Evolutionary conservation across 1,140 invertebrate species (phyloP).

Genomic region (Brachionus sp.): DNA sequence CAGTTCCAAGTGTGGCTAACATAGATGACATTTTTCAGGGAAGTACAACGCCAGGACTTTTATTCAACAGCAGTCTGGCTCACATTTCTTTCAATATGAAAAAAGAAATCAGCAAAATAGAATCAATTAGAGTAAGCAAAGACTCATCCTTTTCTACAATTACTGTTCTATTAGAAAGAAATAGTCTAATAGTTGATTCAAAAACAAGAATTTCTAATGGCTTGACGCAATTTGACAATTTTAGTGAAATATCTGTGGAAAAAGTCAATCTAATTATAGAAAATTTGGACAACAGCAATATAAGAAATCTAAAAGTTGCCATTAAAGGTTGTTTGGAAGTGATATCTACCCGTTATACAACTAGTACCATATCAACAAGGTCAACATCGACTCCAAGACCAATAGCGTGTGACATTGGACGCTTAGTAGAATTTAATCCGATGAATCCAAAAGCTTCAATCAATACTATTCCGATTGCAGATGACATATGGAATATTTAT

Average conservation of each 20-base stretch:
- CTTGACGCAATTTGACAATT: neutral
- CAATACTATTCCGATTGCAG: neutral
- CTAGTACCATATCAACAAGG: neutral
- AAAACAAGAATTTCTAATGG: neutral
- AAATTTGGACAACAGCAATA: neutral
- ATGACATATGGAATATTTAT: neutral
- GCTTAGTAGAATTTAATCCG: neutral
- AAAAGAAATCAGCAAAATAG: neutral
- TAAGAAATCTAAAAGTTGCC: neutral
- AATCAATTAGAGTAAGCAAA: neutral
- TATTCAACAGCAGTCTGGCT: neutral
- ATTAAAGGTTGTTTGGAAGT: neutral
- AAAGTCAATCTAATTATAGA: neutral
- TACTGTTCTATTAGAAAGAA: neutral
- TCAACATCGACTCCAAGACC: neutral
- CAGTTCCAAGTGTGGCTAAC: neutral
- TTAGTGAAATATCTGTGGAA: neutral
- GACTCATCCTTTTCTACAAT: neutral
- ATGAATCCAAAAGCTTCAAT: neutral
- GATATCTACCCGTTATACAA: neutral
- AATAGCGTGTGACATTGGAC: neutral
- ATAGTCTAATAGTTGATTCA: neutral
- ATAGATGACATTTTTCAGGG: neutral
- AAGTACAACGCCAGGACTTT: neutral
- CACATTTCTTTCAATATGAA: slow-evolving; percentile 9